Evolutionary conservation across 2,888 invertebrate species (phyloP).

Genomic region (Marronus borbonicus): DNA sequence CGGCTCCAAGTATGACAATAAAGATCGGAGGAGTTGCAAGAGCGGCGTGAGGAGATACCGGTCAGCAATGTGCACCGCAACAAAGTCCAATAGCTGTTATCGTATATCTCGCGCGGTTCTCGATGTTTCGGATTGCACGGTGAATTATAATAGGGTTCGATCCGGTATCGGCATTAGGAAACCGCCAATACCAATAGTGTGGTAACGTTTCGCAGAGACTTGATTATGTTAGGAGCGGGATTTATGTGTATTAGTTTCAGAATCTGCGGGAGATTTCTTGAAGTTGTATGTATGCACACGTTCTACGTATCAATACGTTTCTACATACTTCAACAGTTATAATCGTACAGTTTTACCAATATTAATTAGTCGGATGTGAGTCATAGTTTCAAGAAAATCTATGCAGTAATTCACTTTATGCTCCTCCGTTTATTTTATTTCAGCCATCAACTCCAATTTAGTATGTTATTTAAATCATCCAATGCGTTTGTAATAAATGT

Average conservation of each 20-base stretch:
- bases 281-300: background rate
- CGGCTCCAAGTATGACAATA: background rate
- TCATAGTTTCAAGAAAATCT: no score
- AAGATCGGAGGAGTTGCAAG: background rate
- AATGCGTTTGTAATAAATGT: no score
- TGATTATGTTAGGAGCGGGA: constrained; percentile 15
- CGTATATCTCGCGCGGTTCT: constrained; percentile 3
- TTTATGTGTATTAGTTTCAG: constrained; percentile 2
- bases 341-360: background rate
- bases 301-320: no score
- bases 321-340: background rate
- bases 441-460: no score
- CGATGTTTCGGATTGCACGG: background rate
- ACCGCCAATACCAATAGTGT: constrained; percentile 1
- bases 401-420: no score
- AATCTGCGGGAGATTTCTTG: background rate
- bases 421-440: no score
- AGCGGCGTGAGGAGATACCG: background rate
- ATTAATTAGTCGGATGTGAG: no score
- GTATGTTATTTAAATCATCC: no score
- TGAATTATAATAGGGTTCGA: constrained; percentile 26
- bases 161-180: constrained; percentile 6
- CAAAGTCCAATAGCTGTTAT: constrained; percentile 1
- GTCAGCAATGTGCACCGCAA: background rate
- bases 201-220: background rate